phyloP scores from a whole-genome alignment of 2,888 invertebrate genomes.

The Brachyptera putata region DNA sequence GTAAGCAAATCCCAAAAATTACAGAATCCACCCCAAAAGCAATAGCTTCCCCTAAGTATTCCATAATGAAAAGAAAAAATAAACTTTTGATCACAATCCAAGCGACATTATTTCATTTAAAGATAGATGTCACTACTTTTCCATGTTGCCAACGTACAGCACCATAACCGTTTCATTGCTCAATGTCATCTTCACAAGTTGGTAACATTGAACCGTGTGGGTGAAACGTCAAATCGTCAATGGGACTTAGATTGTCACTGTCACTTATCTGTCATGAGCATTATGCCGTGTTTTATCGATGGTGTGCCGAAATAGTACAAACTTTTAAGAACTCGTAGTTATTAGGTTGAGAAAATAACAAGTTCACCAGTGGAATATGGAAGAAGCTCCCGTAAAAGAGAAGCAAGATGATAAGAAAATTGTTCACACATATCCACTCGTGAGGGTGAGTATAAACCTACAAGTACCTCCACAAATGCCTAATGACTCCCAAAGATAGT shows the following conservation, averaged over 20 bases:
- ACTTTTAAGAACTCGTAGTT: not conserved
- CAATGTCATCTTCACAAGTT: no score
- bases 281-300: no score
- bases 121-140: no score
- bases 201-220: no score
- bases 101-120: no score
- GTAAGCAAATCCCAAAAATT: conserved; percentile 67
- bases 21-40: conserved; percentile 70
- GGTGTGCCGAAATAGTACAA: no score
- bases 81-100: no score
- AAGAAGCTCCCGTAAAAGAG: conserved; percentile 35
- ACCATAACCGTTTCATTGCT: no score
- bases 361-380: not conserved
- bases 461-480: not conserved
- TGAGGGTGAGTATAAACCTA: conserved; percentile 69
- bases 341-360: not conserved
- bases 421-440: conserved; percentile 75
- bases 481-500: not conserved
- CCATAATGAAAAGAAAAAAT: conserved; percentile 51
- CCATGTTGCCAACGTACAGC: no score
- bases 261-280: no score
- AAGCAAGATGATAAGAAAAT: conserved; percentile 58
- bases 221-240: no score
- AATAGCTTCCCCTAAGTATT: conserved; percentile 70
- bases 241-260: no score